Conservation (phyloP, 2,113 vertebrate species). For the Grantiella picta region DNA sequence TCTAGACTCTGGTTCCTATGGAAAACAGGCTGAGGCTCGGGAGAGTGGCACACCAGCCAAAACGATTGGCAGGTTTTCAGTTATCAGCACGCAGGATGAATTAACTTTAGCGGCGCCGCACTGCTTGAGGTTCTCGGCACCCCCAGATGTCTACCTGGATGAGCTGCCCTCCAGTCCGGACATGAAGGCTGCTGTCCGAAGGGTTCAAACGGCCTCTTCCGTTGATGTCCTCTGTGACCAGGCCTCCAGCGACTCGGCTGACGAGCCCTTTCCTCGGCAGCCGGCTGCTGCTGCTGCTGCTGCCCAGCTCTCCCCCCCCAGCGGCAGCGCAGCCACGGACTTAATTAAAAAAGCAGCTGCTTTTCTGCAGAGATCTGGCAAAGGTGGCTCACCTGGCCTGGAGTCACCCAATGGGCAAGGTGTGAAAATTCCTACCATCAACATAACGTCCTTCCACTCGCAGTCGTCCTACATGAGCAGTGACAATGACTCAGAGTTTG, state of each 20-base stretch:
- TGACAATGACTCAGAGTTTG: slow-evolving; percentile 95
- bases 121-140: slow-evolving; percentile 89
- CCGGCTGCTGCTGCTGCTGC: slow-evolving; percentile 58
- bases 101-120: slow-evolving; percentile 77
- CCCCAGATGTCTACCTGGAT: slow-evolving; percentile 90
- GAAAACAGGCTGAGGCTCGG: slow-evolving; percentile 29
- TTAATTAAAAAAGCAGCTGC: slow-evolving; percentile 89
- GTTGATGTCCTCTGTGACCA: slow-evolving; percentile 74
- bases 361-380: slow-evolving; percentile 86
- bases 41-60: slow-evolving; percentile 73
- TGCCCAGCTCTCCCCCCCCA: slow-evolving; percentile 66
- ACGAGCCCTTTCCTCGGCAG: slow-evolving; percentile 78
- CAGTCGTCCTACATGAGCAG: slow-evolving; percentile 93
- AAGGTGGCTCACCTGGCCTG: slow-evolving; percentile 78
- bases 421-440: slow-evolving; percentile 80
- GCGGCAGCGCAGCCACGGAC: slow-evolving; percentile 79
- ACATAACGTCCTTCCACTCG: slow-evolving; percentile 79
- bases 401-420: slow-evolving; percentile 80
- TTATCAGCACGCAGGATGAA: slow-evolving; percentile 88
- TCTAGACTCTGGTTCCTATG: background rate
- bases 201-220: slow-evolving; percentile 79
- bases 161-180: slow-evolving; percentile 80
- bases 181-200: slow-evolving; percentile 72
- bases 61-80: slow-evolving; percentile 92
- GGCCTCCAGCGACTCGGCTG: slow-evolving; percentile 90